A percentile compares a stretch with the other conserved stretches of the same genome.
Conservation (phyloP, 2,888 invertebrate genomes). For the Polymixis lichenea region DNA sequence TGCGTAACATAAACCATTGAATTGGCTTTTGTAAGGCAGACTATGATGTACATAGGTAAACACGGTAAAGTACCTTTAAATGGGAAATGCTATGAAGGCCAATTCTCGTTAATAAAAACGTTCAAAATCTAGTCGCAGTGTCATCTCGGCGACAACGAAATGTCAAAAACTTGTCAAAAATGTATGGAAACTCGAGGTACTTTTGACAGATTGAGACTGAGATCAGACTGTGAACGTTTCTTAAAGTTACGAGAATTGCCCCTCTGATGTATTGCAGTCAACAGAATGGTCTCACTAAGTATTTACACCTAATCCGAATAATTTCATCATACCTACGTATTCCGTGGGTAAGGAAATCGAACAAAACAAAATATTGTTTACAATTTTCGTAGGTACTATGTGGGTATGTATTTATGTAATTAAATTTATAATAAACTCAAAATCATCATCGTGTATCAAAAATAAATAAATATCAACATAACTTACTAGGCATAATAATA, state of each 20-base stretch:
- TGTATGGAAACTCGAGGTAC: no score
- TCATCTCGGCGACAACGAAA: no score
- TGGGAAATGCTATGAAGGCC: no score
- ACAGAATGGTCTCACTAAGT: not conserved
- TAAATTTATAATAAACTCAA: constrained; percentile 21
- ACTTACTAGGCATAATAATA: constrained; percentile 32
- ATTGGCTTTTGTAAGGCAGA: constrained; percentile 8
- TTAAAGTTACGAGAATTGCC: no score
- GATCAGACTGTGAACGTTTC: no score
- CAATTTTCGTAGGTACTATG: constrained; percentile 2
- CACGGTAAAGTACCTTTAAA: constrained; percentile 7
- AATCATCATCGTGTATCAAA: constrained; percentile 26
- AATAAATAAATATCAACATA: constrained; percentile 30
- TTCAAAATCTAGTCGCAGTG: no score
- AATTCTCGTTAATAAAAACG: no score
- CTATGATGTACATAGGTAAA: not conserved
- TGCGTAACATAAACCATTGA: constrained; percentile 28
- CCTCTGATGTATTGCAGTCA: not conserved
- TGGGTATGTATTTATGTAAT: no score
- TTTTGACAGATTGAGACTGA: no score
- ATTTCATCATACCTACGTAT: constrained; percentile 10
- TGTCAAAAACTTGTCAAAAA: no score
- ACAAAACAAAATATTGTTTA: constrained; percentile 12
- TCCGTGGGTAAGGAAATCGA: not conserved
- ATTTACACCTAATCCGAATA: not conserved